Evolutionary conservation across 64 coral and sea anemone species (phyloP), one percentile per base, ranked within the genome.

Genomic region (Actinia equina): DNA sequence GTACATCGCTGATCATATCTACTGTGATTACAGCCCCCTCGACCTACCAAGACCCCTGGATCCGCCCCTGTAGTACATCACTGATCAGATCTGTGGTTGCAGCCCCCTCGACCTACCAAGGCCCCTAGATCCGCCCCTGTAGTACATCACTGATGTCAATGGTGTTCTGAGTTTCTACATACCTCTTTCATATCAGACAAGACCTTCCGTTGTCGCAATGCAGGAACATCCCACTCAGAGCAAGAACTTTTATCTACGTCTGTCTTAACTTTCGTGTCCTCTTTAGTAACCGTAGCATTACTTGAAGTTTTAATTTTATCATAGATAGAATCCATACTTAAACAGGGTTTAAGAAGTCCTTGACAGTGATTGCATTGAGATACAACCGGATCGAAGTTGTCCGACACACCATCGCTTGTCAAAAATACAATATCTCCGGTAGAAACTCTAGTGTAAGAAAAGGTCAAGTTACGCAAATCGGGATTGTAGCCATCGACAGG

Each of bases 381-480:
- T 42, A 99, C 88, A 23, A 93, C 88, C 43, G 97, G 97, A 88
- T 99, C 97, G 93, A 99, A 99, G 77, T 99, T 99, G 44, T 99
- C 97, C 3, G 97, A 93, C 42, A 99, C 93, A 13, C 97, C 97
- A 89, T 99, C 97, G 81, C 97, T 99, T 18, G 97, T 95, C 3
- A 99, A 85, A 86, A 99, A 99, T 13, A 99, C 97, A 71, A 99
- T 95, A 45, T 95, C 93, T 18, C 97, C 97, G 5, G 85, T 49
- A 19, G 91, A 88, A 46, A 99, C 88, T 52, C 79, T 13, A 17
- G 91, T 99, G 43, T 92, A 99, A 45, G 97, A 99, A 69, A 92
- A 95, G 5, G 97, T 99, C 18, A 99, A 64, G 77, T 99, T 99
- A n/a, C 86, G 86, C 20, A 99, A 88, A 83, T 99, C 97, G 43